Conservation (phyloP, 2,888 invertebrate species). For the Microplitis deprimator region DNA sequence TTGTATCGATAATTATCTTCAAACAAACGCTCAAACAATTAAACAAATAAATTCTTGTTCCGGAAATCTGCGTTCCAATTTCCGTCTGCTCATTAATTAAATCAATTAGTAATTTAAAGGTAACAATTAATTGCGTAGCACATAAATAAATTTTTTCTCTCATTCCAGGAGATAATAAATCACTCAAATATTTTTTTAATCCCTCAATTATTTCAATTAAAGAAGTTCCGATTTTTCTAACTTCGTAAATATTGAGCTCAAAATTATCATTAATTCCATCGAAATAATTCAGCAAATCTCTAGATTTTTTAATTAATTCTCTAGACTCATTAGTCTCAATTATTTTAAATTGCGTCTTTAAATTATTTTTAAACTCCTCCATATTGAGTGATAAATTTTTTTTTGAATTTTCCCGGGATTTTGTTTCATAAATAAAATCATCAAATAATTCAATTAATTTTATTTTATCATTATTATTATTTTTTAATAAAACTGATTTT, state of each 20-base stretch:
- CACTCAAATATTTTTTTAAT: neutral
- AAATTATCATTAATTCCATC: neutral
- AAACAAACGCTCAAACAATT: constrained; percentile 66
- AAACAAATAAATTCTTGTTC: constrained; percentile 65
- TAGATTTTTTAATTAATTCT: neutral
- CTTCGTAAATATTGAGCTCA: neutral
- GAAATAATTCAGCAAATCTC: neutral
- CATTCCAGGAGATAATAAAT: neutral
- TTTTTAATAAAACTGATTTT: neutral
- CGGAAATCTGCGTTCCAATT: constrained; percentile 53
- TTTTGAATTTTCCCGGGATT: neutral
- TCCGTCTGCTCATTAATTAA: constrained; percentile 37
- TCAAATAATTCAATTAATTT: neutral
- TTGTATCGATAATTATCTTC: constrained; percentile 60
- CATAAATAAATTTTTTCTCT: neutral
- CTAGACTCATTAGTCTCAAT: neutral
- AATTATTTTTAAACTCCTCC: neutral
- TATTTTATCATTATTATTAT: neutral
- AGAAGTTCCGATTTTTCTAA: neutral
- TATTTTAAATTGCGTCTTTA: neutral
- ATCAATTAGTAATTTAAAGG: neutral
- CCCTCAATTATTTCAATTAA: neutral
- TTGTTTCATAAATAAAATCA: neutral
- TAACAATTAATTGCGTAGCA: neutral
- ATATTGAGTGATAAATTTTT: neutral